Evolutionary conservation across 2,888 invertebrate genomes (phyloP).

Genomic region (Drosophila borealis): DNA sequence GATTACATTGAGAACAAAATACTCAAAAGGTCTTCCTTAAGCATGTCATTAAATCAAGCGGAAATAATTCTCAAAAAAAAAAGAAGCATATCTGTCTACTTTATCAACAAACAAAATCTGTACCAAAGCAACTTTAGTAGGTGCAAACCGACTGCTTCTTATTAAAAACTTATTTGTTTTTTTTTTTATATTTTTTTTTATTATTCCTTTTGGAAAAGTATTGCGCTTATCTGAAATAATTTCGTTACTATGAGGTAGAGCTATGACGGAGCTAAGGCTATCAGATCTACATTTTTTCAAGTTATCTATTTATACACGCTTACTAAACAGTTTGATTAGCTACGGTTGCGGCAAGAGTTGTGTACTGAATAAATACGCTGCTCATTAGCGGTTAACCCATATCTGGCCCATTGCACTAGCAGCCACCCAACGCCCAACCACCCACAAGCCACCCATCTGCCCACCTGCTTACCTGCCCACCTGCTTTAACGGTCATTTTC

Average conservation of each 20-base stretch:
- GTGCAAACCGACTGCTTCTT: not conserved
- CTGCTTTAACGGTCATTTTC: slow-evolving; percentile 31
- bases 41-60: not conserved
- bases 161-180: not conserved
- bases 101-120: slow-evolving; percentile 3
- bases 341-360: not conserved
- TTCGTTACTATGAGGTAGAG: not conserved
- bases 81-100: not conserved
- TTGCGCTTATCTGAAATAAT: slow-evolving; percentile 4
- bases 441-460: not conserved
- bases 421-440: not conserved
- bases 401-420: not conserved
- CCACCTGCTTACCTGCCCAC: not conserved
- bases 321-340: slow-evolving; percentile 5
- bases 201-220: slow-evolving; percentile 1
- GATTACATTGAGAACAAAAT: not conserved
- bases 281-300: slow-evolving; percentile 9
- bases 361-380: not conserved
- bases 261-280: slow-evolving; percentile 5
- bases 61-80: slow-evolving; percentile 2
- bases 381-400: slow-evolving; percentile 45
- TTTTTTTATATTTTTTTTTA: not conserved
- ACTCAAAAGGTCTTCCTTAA: not conserved
- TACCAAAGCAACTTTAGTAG: not conserved
- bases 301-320: slow-evolving; percentile 12